Evolutionary conservation across 2,113 vertebrate genomes (phyloP).

Genomic region (Oryzias celebensis): DNA sequence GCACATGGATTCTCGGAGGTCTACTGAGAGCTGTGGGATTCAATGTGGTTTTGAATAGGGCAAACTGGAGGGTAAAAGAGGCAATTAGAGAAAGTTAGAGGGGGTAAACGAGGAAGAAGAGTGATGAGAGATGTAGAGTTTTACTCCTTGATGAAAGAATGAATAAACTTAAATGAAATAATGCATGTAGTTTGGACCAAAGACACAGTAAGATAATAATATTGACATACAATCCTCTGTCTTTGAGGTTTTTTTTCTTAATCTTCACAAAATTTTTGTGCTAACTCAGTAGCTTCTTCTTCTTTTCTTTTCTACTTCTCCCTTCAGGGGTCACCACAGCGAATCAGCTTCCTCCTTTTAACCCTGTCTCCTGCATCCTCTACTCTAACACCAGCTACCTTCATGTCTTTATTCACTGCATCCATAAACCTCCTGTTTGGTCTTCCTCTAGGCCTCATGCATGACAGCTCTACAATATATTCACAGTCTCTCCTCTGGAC

Average conservation of each 20-base stretch:
- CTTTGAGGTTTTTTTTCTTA: not conserved
- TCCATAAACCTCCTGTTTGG: no score
- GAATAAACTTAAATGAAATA: constrained; percentile 49
- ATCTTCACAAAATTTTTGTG: not conserved
- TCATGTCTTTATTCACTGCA: no score
- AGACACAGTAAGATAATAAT: not conserved
- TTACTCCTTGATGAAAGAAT: constrained; percentile 47
- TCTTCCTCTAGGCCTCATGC: no score
- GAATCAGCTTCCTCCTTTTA: no score
- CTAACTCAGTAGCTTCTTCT: no score
- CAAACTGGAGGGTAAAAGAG: constrained; percentile 56
- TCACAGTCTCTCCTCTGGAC: no score
- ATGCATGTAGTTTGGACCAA: constrained; percentile 31
- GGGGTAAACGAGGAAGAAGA: constrained; percentile 15
- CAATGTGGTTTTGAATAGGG: constrained; percentile 32
- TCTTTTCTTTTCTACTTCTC: no score
- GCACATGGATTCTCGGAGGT: constrained; percentile 43
- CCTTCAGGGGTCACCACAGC: no score
- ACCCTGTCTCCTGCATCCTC: no score
- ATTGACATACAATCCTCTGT: not conserved
- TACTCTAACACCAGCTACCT: no score
- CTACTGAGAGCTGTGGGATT: constrained; percentile 52
- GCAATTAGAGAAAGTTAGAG: constrained; percentile 63
- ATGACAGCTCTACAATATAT: no score
- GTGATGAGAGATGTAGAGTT: constrained; percentile 30